Conservation (phyloP, 2,797 vertebrate genomes). For the Gymnothorax javanicus region DNA sequence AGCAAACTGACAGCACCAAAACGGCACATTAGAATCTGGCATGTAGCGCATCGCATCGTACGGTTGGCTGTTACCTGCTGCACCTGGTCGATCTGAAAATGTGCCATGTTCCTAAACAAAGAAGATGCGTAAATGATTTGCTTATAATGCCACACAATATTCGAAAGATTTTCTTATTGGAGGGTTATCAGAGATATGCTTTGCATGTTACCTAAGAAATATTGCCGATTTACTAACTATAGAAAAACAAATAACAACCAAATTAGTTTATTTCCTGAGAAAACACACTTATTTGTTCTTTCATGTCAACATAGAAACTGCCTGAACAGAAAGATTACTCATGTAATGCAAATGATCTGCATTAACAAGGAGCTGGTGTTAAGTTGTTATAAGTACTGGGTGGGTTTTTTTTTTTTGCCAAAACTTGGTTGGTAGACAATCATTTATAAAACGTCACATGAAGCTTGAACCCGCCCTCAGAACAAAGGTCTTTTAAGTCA, state of each 20-base stretch:
- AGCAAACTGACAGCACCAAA: background rate
- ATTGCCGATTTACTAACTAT: background rate
- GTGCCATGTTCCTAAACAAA: background rate
- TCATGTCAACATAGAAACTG: conserved; percentile 3
- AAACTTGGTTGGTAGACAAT: conserved; percentile 3
- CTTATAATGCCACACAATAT: background rate
- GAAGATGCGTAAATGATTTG: background rate
- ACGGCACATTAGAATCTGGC: background rate
- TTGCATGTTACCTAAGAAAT: background rate
- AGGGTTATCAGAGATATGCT: background rate
- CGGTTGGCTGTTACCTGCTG: background rate
- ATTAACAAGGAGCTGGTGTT: background rate
- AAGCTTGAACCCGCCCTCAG: conserved; percentile 54
- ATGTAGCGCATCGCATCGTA: too few species aligned
- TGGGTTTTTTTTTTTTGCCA: background rate
- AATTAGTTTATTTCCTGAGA: background rate
- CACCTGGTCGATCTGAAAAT: background rate
- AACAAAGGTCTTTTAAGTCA: conserved; percentile 54
- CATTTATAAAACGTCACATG: background rate
- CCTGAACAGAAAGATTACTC: background rate
- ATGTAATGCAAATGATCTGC: background rate
- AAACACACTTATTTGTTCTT: background rate
- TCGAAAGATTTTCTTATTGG: background rate
- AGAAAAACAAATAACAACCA: background rate
- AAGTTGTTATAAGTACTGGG: background rate